Evolutionary conservation across 2,797 vertebrate genomes (phyloP), one percentile per base, ranked within the genome.

Genomic region (Tamandua tetradactyla): DNA sequence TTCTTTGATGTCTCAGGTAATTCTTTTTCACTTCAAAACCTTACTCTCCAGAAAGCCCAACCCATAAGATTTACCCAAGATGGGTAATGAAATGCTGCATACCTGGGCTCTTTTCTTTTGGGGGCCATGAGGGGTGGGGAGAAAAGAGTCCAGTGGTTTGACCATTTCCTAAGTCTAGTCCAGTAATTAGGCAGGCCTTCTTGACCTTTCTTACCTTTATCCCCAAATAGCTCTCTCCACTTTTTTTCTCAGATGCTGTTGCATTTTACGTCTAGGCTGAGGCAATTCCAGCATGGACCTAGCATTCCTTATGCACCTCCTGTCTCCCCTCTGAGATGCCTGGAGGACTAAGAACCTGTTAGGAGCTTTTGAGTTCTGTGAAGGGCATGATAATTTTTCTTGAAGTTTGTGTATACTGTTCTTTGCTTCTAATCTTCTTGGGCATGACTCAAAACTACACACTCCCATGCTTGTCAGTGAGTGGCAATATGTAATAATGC

Each of bases 11-110:
- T 83, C 72, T 72, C 68, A 37, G 75, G 71, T 87, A 72, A 40
- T 87, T 76, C 35, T 85, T 85, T 44, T 91, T 44, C 66, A 44
- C 79, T 55, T n/a, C 85, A 76, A 84, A 94, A 82, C 57, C n/a
- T 71, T 75, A 22, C 6, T 94, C 32, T 81, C 87, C 69, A 90
- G 62, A 89, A 30, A 25, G 35, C 11, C 27, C 30, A 22, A 59
- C 72, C 83, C 22, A 25, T 66, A 76, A 92, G 32, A 85, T 32
- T 78, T 87, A 6, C 37, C n/a, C 37, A 37, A 42, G 71, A 64
- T 55, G 61, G 2, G 13, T 88, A 49, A 88, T 52, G 88, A 74
- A 68, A 92, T 52, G 13, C 37, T 30, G 47, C 10, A 47, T 5
- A 76, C 18, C 32, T 40, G 42, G 23, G 14, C 32, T 87, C 35